Evolutionary conservation across 2,797 vertebrate species (phyloP).

Genomic region (Poecilia picta): DNA sequence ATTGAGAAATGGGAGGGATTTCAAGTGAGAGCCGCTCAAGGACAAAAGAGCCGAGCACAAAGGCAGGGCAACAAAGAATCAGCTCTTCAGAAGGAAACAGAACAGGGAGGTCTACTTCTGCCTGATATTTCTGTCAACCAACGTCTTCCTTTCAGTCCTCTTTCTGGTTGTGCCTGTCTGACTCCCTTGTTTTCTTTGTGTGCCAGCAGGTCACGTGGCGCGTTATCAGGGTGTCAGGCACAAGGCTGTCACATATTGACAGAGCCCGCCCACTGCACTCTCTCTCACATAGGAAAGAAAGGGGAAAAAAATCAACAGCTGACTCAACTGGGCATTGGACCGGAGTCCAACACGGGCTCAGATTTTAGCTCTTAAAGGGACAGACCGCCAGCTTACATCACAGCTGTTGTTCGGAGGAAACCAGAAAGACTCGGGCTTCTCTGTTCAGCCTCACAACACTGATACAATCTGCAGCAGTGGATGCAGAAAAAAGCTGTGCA

Average conservation of each 20-base stretch:
- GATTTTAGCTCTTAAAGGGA: conserved; percentile 58
- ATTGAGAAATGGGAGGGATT: conserved; percentile 40
- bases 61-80: conserved; percentile 33
- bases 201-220: conserved; percentile 65
- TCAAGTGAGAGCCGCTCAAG: conserved; percentile 40
- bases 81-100: conserved; percentile 42
- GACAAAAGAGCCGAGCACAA: conserved; percentile 23
- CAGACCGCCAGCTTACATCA: conserved; percentile 54
- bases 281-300: conserved; percentile 5
- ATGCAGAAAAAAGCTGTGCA: conserved; percentile 42
- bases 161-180: conserved; percentile 56
- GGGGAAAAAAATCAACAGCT: neutral
- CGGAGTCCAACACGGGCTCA: conserved; percentile 40
- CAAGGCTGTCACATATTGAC: conserved; percentile 75
- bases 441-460: conserved; percentile 47
- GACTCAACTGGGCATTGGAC: conserved; percentile 49
- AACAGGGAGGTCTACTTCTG: conserved; percentile 30
- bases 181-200: conserved; percentile 65
- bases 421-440: conserved; percentile 48
- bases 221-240: conserved; percentile 78
- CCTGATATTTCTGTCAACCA: conserved; percentile 35
- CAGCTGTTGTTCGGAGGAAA: conserved; percentile 56
- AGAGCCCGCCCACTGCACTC: conserved; percentile 56
- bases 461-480: conserved; percentile 60
- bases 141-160: conserved; percentile 42